Percentiles rank a stretch among this genome's conserved stretches.
Conservation (phyloP, 2,888 invertebrate genomes). For the Ormia ochracea region DNA sequence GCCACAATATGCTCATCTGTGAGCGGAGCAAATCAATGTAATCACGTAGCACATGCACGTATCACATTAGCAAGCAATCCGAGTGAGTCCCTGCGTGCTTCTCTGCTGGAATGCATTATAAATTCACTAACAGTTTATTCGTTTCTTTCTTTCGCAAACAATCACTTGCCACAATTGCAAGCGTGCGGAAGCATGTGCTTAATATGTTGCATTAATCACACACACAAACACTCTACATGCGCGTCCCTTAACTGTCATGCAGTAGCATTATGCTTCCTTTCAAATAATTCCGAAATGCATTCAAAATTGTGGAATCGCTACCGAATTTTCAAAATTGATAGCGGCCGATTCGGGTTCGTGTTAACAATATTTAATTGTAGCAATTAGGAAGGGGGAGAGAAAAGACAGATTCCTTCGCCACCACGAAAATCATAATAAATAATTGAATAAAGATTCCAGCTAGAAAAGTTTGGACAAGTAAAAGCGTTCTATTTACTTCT, state of each 20-base stretch:
- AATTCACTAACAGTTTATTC: conserved; percentile 25
- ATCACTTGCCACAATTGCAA: neutral
- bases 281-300: no score
- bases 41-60: conserved; percentile 41
- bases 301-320: no score
- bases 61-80: conserved; percentile 31
- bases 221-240: neutral
- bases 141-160: neutral
- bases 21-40: conserved; percentile 17
- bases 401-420: no score
- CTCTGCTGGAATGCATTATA: conserved; percentile 8
- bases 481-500: no score
- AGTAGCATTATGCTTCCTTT: no score
- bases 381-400: no score
- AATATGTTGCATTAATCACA: conserved; percentile 20
- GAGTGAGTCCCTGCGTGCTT: neutral
- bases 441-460: no score
- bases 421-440: no score
- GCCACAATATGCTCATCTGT: neutral
- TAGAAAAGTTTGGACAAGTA: no score
- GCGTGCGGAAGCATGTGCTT: neutral
- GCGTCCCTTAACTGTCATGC: neutral
- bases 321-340: no score
- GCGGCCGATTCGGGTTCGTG: no score
- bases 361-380: no score